Conservation (phyloP, 2,888 invertebrate species). For the Cinara cedri region DNA sequence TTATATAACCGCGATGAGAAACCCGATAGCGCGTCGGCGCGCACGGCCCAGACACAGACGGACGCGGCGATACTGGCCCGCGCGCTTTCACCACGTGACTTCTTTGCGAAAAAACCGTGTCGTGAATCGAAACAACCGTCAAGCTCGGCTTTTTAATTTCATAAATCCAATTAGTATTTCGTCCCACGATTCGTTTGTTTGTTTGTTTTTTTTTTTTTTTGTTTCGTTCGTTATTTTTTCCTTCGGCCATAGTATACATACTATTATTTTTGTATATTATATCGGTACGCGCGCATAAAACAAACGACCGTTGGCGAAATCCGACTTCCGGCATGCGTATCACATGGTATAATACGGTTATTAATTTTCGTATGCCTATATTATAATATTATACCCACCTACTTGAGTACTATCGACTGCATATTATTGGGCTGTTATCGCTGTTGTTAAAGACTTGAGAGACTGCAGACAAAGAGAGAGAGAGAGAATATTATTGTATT, state of each 20-base stretch:
- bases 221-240: not conserved
- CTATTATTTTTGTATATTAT: no score
- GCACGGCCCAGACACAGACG: slow-evolving; percentile 16
- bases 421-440: no score
- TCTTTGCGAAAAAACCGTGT: slow-evolving; percentile 30
- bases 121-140: slow-evolving; percentile 34
- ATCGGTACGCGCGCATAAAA: not conserved
- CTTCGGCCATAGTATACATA: not conserved
- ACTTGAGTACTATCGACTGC: no score
- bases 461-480: no score
- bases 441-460: no score
- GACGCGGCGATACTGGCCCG: not conserved
- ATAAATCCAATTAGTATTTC: slow-evolving; percentile 21
- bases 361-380: slow-evolving; percentile 11
- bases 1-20: slow-evolving; percentile 47
- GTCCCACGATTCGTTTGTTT: slow-evolving; percentile 36
- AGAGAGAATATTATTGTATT: not conserved
- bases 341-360: not conserved
- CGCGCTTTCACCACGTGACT: slow-evolving; percentile 53
- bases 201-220: not conserved
- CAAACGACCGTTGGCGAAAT: not conserved
- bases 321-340: not conserved
- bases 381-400: no score
- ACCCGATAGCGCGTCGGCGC: slow-evolving; percentile 25
- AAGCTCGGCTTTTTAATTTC: slow-evolving; percentile 35